Conservation (phyloP, 2,888 invertebrate genomes). For the Nysson spinosus region DNA sequence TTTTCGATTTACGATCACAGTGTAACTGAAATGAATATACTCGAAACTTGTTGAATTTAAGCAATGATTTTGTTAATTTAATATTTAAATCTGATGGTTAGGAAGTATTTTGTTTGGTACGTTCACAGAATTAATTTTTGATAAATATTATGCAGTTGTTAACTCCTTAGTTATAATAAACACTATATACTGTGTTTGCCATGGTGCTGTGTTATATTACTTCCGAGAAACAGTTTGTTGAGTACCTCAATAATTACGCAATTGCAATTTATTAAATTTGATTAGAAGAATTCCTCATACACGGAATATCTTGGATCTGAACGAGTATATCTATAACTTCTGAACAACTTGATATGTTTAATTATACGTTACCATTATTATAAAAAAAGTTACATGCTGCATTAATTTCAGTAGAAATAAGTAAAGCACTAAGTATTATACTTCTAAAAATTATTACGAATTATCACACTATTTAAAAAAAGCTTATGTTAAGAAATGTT, state of each 20-base stretch:
- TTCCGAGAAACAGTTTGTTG: constrained; percentile 18
- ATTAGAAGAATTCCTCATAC: background rate
- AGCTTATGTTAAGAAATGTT: constrained; percentile 2
- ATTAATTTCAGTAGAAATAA: constrained; percentile 11
- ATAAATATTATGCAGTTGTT: constrained; percentile 34
- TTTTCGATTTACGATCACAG: background rate
- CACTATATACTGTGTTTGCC: constrained; percentile 22
- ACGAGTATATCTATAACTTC: background rate
- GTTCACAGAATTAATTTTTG: constrained; percentile 22
- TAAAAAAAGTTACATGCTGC: background rate
- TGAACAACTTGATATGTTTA: constrained; percentile 1
- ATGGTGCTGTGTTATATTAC: constrained; percentile 32
- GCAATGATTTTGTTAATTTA: constrained; percentile 4
- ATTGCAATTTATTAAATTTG: constrained; percentile 4
- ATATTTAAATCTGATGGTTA: no score
- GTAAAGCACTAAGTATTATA: background rate
- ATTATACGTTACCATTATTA: constrained; percentile 22
- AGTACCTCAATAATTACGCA: background rate
- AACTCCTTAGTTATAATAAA: constrained; percentile 36
- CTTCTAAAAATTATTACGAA: constrained; percentile 14
- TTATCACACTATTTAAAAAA: constrained; percentile 5
- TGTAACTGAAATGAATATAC: constrained; percentile 6
- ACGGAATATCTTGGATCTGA: background rate
- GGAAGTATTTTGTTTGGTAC: constrained; percentile 20
- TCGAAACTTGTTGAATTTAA: no score